Evolutionary conservation across 2,888 invertebrate genomes (phyloP), one percentile per base, ranked within the genome.

Genomic region (Fabriciana adippe): DNA sequence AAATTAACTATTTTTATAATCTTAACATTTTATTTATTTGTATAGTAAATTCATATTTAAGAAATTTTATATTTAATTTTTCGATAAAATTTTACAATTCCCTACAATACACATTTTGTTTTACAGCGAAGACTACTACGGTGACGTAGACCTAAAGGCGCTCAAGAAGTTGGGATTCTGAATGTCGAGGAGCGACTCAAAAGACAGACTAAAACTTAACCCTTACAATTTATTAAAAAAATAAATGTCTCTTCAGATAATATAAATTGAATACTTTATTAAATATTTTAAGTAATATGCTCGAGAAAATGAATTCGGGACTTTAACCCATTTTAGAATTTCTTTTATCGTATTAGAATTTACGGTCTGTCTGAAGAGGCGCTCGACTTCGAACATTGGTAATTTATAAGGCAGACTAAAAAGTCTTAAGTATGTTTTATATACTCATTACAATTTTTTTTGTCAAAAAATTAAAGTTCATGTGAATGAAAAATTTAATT

Each of bases 101-200:
- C 13, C 67, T 21, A 72, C 41, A 60, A 64, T 26, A 61, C 47
- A 41, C 3, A 35, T 6, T 70, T 69, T 72, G 61, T 73, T 79
- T 90, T 88, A 78, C 94, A 97, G 97, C 92, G 97, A 97, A 93
- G 97, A 97, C 92, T 97, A 97, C 93, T 97, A 97, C 88, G 97
- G 97, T 76, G 97, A 97, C 84, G 96, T 97, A 81, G 97, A 97
- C 89, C 93, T 97, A 77, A 97, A 97, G 92, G 95, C 96, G 70
- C 93, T 97, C 82, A 96, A 96, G 93, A 97, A 97, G 87, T 90
- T 96, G 91, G 97, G 97, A 84, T 95, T 94, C 90, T 95, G 92
- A 92, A 94, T 92, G 90, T 80, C 88, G 79, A 85, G 90, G 86
- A 87, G 90, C 88, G 86, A 78, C 89, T 91, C 91, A 75, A 91